Percentiles rank a stretch among this genome's conserved stretches.
phyloP scores from a whole-genome alignment of 1,140 invertebrate species.

The Cotesia chilonis region DNA sequence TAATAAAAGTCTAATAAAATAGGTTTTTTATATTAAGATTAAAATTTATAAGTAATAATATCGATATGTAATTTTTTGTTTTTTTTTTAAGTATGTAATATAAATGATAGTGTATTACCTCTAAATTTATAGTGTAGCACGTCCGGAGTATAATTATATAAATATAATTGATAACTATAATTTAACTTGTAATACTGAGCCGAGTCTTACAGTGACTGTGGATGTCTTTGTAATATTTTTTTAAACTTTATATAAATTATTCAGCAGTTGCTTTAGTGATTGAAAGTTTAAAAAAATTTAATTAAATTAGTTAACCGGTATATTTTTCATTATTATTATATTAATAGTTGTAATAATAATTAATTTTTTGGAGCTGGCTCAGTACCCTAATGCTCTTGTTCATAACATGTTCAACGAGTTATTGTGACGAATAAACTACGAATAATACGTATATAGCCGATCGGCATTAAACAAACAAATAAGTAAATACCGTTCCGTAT shows the following conservation, averaged over 20 bases:
- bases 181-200: background rate
- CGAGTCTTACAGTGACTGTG: background rate
- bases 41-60: background rate
- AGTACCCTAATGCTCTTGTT: conserved; percentile 8
- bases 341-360: too few species aligned
- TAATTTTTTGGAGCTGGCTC: background rate
- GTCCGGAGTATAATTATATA: conserved; percentile 6
- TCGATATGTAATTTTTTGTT: background rate
- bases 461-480: background rate
- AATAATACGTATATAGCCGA: background rate
- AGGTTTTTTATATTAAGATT: background rate
- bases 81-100: too few species aligned
- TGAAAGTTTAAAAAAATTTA: background rate
- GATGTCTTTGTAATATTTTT: background rate
- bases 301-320: background rate
- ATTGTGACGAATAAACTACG: conserved; percentile 14
- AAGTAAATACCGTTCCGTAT: conserved; percentile 36
- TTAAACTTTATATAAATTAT: background rate
- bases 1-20: conserved; percentile 1
- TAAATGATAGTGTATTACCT: background rate
- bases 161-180: background rate
- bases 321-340: too few species aligned
- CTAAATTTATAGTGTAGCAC: conserved; percentile 8
- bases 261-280: conserved; percentile 2
- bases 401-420: background rate